Base-by-base conservation (phyloP, 2,888 invertebrate genomes). In the Chaetoderma sp. region DNA sequence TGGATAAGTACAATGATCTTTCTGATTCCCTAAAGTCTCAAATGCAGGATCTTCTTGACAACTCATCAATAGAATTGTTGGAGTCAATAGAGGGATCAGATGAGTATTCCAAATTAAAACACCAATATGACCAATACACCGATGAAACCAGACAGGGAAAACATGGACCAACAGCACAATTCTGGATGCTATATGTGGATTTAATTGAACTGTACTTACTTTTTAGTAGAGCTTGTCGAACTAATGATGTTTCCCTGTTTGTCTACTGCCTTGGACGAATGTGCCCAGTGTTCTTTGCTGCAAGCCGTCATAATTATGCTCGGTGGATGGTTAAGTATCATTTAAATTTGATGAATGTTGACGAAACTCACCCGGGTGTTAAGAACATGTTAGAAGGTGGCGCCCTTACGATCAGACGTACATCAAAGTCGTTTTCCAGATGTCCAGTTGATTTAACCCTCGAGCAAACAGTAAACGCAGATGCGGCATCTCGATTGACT, bases 271-370 rank as follows among this genome's bases (percentile, higher is more conserved):
- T n/a, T n/a, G n/a, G n/a, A n/a, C 54, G 55, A 33, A 6, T 60
- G 39, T 60, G 65, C 28, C 39, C 52, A 21, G 45, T 71, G 5
- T 73, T 68, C 59, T 74, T 74, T 64, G 63, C 64, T 8, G 65
- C 60, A 21, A 68, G 60, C 63, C 52, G 64, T 13, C 56, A 61
- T 6, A 71, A 71, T 47, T 73, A 74, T 61, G 50, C 72, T 6
- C 50, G 72, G 30, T 74, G 71, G 74, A 57, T 73, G 70, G 49
- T 62, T 8, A 71, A 60, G 44, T 73, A 62, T 28, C 65, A 71
- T 21, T 36, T 73, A 16, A 65, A 73, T 52, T 36, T 71, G 33
- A n/a, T 71, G 16, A 73, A 71, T 58, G 42, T 63, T 18, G 63
- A 63, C 6, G 25, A 49, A 28, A 16, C 59, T 3, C 59, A 59